Conservation (phyloP, 37 sponge, comb jelly and placozoan species). For the Chondrilla cf. caribensis region DNA sequence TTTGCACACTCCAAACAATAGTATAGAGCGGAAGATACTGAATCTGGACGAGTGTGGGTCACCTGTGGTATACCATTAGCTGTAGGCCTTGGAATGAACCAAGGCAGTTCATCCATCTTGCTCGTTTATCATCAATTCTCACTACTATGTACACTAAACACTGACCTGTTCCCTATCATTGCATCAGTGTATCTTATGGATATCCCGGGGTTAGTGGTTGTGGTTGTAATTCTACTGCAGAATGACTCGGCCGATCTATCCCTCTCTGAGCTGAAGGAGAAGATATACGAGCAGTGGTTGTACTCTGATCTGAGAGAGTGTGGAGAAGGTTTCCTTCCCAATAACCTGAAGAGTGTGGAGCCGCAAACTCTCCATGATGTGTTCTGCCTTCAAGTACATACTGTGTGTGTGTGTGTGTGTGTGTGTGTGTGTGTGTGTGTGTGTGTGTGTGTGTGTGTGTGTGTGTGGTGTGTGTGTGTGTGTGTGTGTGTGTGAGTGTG, state of each 20-base stretch:
- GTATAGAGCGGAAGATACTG: too few species aligned
- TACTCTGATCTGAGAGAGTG: conserved; percentile 46
- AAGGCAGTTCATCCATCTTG: too few species aligned
- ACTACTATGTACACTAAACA: too few species aligned
- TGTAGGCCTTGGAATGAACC: too few species aligned
- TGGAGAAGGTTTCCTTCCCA: conserved; percentile 1
- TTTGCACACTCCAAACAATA: neutral
- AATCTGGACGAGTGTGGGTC: too few species aligned
- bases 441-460: neutral
- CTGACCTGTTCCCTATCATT: too few species aligned
- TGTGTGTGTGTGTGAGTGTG: too few species aligned
- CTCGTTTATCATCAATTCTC: neutral
- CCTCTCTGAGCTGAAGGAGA: neutral
- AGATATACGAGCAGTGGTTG: conserved; percentile 64
- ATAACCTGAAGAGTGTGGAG: neutral
- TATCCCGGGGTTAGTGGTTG: too few species aligned
- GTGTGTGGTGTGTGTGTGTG: neutral
- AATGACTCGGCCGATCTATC: neutral
- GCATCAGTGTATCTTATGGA: too few species aligned
- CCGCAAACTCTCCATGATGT: neutral
- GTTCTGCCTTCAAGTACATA: conserved; percentile 3
- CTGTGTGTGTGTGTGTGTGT: conserved; percentile 28
- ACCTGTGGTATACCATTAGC: too few species aligned
- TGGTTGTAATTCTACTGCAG: too few species aligned
- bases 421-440: neutral